Evolutionary conservation across 2,888 invertebrate genomes (phyloP), one percentile per base, ranked within the genome.

Genomic region (Pantelozetes paolii): DNA sequence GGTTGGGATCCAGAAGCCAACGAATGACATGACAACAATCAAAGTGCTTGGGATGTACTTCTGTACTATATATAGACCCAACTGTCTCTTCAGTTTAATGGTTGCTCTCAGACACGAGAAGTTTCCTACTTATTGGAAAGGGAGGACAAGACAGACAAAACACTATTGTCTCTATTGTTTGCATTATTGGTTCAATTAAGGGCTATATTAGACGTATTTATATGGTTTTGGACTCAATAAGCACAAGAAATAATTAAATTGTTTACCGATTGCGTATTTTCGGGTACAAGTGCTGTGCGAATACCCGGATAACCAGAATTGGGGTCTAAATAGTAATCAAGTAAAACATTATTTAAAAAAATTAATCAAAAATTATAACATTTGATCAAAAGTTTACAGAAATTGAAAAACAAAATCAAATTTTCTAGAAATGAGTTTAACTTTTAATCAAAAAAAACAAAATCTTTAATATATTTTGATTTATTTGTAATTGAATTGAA

Each of bases 1-100:
- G 80, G 45, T 92, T 79, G 74, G 74, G 15, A 74, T 93, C 94
- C 94, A 94, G 84, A 94, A 94, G 0, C 93, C 93, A 78, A 94
- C 93, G 93, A 94, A 94, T 2, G 92, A 93, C 91, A 94, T 92
- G 73, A 94, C 92, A 57, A 94, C 94, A 81, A 94, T 93, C 78
- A 93, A 85, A 0, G 92, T 92, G 1, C 92, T 92, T 0, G 93
- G 93, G 79, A 93, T 92, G 82, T 94, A 94, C 23, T 71, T 71
- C 71, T 50, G 40, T 3, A 71, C 30, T 11, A 71, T 6, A 71
- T 50, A 71, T 6, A 30, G 48, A n/a, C 71, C 71, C 9, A 71
- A 3, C 11, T 30, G 50, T 42, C 71, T n/a, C 45, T 45, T 71
- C 48, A 71, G n/a, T 30, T 1, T 30, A 2, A 71, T 2, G 18